Conservation (phyloP, 2,888 invertebrate genomes). For the Ametastegia equiseti region DNA sequence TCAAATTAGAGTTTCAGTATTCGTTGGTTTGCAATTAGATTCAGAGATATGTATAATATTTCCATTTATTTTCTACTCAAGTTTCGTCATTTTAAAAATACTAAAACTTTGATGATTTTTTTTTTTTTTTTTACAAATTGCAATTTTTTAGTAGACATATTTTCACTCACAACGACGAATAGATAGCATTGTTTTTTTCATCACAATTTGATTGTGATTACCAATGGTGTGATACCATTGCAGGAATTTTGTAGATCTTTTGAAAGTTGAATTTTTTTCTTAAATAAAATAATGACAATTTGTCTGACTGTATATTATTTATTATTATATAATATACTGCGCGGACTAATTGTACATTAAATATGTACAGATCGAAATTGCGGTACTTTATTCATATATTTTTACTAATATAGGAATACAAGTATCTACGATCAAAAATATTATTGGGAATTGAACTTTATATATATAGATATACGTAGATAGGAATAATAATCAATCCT, state of each 20-base stretch:
- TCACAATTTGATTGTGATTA: background rate
- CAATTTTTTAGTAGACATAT: no score
- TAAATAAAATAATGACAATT: background rate
- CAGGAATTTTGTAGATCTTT: slow-evolving; percentile 37
- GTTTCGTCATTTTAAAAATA: no score
- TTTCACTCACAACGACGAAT: background rate
- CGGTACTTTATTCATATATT: slow-evolving; percentile 45
- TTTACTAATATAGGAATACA: slow-evolving; percentile 38
- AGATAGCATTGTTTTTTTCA: background rate
- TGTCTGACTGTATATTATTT: background rate
- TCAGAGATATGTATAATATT: no score
- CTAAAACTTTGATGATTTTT: no score
- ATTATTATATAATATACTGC: background rate
- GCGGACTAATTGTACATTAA: background rate
- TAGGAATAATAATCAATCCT: background rate
- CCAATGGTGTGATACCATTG: background rate
- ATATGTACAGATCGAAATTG: background rate
- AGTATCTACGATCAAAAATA: slow-evolving; percentile 18
- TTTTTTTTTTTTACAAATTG: no score
- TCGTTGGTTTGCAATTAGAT: background rate
- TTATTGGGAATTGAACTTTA: background rate
- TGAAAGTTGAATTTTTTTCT: background rate
- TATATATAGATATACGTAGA: background rate
- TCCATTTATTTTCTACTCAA: no score
- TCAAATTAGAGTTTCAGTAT: background rate